Evolutionary conservation across 2,888 invertebrate genomes (phyloP).

Genomic region (Pinctada fucata): DNA sequence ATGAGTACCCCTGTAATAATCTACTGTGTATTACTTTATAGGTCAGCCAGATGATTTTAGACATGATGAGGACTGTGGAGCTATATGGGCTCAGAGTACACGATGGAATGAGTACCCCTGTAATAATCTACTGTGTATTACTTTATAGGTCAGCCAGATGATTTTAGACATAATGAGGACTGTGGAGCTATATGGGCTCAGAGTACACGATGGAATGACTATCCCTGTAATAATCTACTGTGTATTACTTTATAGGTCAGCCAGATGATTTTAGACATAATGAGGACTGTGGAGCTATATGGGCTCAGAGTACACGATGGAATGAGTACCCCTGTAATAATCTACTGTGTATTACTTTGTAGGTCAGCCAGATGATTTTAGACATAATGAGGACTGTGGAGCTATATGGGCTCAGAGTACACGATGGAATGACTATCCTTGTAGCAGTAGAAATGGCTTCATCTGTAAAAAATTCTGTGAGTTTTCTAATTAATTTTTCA

Average conservation of each 20-base stretch:
- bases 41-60: constrained; percentile 38
- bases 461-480: constrained; percentile 58
- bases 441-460: constrained; percentile 50
- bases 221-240: not conserved
- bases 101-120: constrained; percentile 52
- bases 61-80: constrained; percentile 49
- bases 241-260: constrained; percentile 32
- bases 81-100: constrained; percentile 48
- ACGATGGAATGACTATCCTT: constrained; percentile 52
- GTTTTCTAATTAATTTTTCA: constrained; percentile 10
- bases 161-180: constrained; percentile 35
- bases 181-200: constrained; percentile 55
- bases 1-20: constrained; percentile 36
- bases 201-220: constrained; percentile 56
- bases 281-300: constrained; percentile 57
- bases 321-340: constrained; percentile 40
- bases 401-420: constrained; percentile 50
- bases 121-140: too few species aligned
- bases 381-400: constrained; percentile 49
- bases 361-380: constrained; percentile 40
- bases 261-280: constrained; percentile 27
- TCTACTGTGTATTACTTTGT: not conserved
- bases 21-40: constrained; percentile 4
- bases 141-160: constrained; percentile 41
- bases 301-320: constrained; percentile 50